Conservation (phyloP, 2,113 vertebrate genomes). For the Zosterops borbonicus region DNA sequence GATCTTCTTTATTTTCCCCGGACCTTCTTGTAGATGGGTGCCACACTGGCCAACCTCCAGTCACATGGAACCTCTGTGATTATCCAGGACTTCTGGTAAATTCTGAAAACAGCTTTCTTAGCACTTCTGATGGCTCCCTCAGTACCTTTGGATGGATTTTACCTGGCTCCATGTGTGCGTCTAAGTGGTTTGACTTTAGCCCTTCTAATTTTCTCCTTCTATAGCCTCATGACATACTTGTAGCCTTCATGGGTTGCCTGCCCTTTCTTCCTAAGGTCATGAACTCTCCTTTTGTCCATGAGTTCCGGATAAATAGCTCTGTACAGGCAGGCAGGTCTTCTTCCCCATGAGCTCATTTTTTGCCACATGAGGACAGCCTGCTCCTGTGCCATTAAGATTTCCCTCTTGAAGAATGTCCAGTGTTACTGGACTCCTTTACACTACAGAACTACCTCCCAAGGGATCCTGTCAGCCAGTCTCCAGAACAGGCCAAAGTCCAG, state of each 20-base stretch:
- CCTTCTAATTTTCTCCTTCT: background rate
- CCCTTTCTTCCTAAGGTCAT: background rate
- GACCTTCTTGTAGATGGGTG: background rate
- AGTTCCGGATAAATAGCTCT: background rate
- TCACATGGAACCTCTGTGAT: background rate
- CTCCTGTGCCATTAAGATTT: background rate
- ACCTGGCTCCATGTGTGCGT: background rate
- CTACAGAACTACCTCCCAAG: background rate
- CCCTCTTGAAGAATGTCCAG: background rate
- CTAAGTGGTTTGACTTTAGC: background rate
- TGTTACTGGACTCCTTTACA: background rate
- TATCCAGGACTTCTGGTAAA: background rate
- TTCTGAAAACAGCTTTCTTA: background rate
- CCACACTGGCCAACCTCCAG: background rate
- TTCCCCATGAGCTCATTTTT: background rate
- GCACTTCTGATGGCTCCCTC: background rate
- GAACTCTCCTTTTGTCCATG: background rate
- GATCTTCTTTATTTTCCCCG: background rate
- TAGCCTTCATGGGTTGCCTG: background rate
- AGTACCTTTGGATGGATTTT: background rate
- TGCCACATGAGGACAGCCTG: rapidly evolving
- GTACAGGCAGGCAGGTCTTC: background rate
- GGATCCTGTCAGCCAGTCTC: background rate
- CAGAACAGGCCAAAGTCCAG: background rate
- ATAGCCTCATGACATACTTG: background rate